Conservation (phyloP, 2,888 invertebrate species). For the Drosophila diplacantha region DNA sequence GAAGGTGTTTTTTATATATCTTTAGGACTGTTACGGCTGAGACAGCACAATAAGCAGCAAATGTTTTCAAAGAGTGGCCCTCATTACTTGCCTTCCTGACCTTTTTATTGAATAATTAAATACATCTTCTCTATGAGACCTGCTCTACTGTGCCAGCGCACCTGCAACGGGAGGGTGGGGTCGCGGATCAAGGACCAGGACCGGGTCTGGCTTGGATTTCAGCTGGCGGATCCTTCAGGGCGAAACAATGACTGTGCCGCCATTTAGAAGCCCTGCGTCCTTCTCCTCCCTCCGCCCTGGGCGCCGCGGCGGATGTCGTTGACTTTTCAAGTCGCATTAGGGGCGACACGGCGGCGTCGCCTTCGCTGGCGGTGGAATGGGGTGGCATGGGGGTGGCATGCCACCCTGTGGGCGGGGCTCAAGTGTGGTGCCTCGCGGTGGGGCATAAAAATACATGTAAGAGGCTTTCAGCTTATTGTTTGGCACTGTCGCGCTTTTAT, state of each 20-base stretch:
- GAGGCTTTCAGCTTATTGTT: slow-evolving; percentile 73
- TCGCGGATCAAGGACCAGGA: slow-evolving; percentile 25
- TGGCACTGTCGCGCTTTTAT: slow-evolving; percentile 63
- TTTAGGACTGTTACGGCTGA: not conserved
- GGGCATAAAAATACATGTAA: slow-evolving; percentile 69
- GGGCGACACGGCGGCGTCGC: slow-evolving; percentile 37
- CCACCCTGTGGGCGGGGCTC: slow-evolving; percentile 39
- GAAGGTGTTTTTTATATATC: not conserved
- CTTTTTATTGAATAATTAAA: not conserved
- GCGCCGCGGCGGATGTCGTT: slow-evolving; percentile 60
- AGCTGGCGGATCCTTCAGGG: slow-evolving; percentile 34
- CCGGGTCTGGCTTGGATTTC: slow-evolving; percentile 28
- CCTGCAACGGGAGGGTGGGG: slow-evolving; percentile 1
- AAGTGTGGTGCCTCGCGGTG: slow-evolving; percentile 28
- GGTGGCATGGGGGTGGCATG: slow-evolving; percentile 1
- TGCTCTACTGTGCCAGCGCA: slow-evolving; percentile 1
- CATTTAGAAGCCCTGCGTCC: slow-evolving; percentile 57
- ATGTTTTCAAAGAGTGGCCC: not conserved
- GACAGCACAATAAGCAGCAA: not conserved
- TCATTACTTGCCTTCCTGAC: not conserved
- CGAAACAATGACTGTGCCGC: slow-evolving; percentile 60
- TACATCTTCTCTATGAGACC: not conserved
- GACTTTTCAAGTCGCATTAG: slow-evolving; percentile 72
- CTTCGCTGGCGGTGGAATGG: slow-evolving; percentile 4
- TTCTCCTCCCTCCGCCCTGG: not conserved